Evolutionary conservation across 2,113 vertebrate species (phyloP), one percentile per base, ranked within the genome.

Genomic region (Phylloscopus trochiloides): DNA sequence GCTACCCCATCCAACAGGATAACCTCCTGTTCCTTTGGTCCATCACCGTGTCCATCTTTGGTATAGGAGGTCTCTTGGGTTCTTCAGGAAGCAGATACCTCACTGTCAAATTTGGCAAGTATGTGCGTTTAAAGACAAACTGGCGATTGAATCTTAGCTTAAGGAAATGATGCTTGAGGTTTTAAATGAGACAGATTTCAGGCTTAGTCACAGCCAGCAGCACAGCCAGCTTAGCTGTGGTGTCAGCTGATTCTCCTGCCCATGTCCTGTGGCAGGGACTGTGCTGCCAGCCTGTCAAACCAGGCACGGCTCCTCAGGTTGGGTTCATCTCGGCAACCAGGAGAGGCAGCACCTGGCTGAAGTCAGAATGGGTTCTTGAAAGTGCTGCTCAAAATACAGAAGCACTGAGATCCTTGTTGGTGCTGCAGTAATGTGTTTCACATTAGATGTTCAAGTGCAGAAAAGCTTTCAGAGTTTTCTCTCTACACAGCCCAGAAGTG

Each of bases 21-120:
- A 97, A 97, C 31, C 97, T 98, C 71, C 90, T 98, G 86, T 94
- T 98, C 74, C 97, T 98, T 25, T 98, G 98, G 98, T 98, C 98
- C 50, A 95, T 97, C 87, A 96, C 96, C 0, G 97, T 98, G 70
- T 98, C 98, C 15, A 95, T 98, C 72, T 95, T 98, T 59, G 94
- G 98, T 8, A 92, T 98, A 20, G 98, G 98, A 54, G 98, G 97
- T 14, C 91, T 98, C 93, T 38, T 97, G 16, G 98, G 98, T 3
- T 95, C 98, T 10, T 38, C 98, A 66, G 96, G 97, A 86, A 98
- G 98, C 5, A 97, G 98, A 52, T 97, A 97, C 78, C 94, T 98
- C 59, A 95, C 97, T 22, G 96, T 98, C 85, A 98, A 85, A 58
- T 97, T 97, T 21, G 98, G 98, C 93, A 97, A 98, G 98, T 99